These are phyloP conservation scores for Dynastes maya DNA, from an alignment of 2,888 invertebrate species.

Conservation along the genomic window DNA sequence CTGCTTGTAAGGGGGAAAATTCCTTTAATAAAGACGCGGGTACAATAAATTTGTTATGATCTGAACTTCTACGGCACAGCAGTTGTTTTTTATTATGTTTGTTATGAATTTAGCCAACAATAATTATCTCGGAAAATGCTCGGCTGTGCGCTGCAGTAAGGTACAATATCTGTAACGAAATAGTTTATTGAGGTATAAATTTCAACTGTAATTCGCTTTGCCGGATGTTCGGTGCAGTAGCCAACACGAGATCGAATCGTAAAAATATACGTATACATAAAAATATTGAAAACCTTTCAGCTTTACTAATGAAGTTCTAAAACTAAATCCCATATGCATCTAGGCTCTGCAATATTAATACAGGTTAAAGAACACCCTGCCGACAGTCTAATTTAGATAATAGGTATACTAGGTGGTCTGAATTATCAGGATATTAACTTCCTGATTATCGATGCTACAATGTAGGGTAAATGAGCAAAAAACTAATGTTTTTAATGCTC, in stretches of 20 bases:
- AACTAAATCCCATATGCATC: not conserved
- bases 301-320: not conserved
- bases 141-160: slow-evolving; percentile 56
- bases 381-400: too few relatives aligned
- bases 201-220: slow-evolving; percentile 23
- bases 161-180: slow-evolving; percentile 55
- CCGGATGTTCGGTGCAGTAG: not conserved
- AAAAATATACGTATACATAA: not conserved
- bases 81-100: slow-evolving; percentile 59
- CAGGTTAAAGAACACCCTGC: too few relatives aligned
- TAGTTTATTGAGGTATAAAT: slow-evolving; percentile 57
- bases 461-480: too few relatives aligned
- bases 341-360: too few relatives aligned
- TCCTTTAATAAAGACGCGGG: slow-evolving; percentile 52
- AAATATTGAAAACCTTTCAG: not conserved
- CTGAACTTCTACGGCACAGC: slow-evolving; percentile 53
- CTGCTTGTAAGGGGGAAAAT: slow-evolving; percentile 49
- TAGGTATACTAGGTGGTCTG: too few relatives aligned
- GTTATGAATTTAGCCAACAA: slow-evolving; percentile 58
- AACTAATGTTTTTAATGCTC: too few relatives aligned
- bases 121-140: slow-evolving; percentile 58
- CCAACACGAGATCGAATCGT: not conserved
- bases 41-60: slow-evolving; percentile 55
- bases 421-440: too few relatives aligned
- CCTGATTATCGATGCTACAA: too few relatives aligned